Evolutionary conservation across 2,888 invertebrate genomes (phyloP), one percentile per base, ranked within the genome.

Genomic region (Apodemia mormo): DNA sequence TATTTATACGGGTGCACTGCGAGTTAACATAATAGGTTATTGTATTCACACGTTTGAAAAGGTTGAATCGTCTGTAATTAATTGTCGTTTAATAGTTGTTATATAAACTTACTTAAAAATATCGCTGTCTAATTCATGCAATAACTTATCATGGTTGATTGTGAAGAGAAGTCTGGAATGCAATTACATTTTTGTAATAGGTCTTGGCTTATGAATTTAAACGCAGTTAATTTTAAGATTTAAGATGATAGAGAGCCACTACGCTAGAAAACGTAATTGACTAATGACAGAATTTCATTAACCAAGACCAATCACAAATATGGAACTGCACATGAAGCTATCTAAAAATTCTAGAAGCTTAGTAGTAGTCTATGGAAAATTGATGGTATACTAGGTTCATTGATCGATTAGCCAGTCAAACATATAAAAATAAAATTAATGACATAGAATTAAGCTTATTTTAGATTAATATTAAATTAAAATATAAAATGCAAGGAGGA

Each of bases 301-400:
- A 30, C 58, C 12, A 0, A 61, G 14, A 3, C 58, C 58, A 30
- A 30, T 61, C 33, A 61, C 30, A 30, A 61, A 61, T 14, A 61
- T 61, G 58, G 6, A 33, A 61, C 64, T 52, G 64, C 68, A 14
- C 49, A 52, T 37, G 83, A 85, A 84, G 87, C 88, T 82, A 81
- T 83, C 87, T 88, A 89, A 86, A 80, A 80, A 81, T 77, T 83
- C 90, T 90, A 90, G 84, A 89, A 89, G 88, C 88, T 81, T 79
- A 84, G 80, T 78, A 83, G 83, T 85, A 58, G 71, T 73, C 73
- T 76, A 75, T 75, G 76, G 72, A 73, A 74, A 69, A 69, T 73
- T 70, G 73, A 72, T 71, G 71, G 72, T 71, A 67, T 74, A 69
- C 67, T 70, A 66, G 54, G 68, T 65, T 49, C 69, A 67, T 67